Base-by-base conservation (phyloP, 2,888 invertebrate species). In the Hanleya hanleyi region DNA sequence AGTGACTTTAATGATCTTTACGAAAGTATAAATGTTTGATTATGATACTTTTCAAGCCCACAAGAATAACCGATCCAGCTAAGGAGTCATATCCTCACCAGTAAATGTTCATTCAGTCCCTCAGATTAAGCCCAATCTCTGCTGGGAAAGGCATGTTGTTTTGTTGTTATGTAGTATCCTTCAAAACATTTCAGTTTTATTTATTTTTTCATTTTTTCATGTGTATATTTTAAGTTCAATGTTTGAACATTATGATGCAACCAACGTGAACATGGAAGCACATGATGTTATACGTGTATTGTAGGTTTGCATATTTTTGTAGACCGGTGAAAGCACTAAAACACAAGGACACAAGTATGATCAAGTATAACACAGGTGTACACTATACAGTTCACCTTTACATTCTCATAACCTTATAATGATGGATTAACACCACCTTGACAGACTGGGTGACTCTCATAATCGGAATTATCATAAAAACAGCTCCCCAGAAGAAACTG, bases 231-330 rank as follows among this genome's bases (percentile, higher is more conserved):
- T 47, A 18, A 47, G 1, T 18, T 47, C 47, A 47, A 47, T n/a
- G n/a, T 47, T 18, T 47, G 18, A 22, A 47, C 18, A 47, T 22
- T n/a, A 18, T 47, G 47, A 47, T 47, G 47, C 47, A 47, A 47
- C 47, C 47, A 47, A 47, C 47, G 18, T 47, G 18, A 47, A 18
- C 47, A 47, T 47, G 47, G 47, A 47, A 47, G 47, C 47, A 47
- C 47, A 47, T 22, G 47, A 62, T 62, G 18, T 41, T 66, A 66
- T 67, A 41, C 29, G 41, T 41, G 41, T 41, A 29, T 41, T n/a
- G 29, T 37, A 66, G 32, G 32, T 66, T 18, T 37, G 36, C 32
- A 67, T 47, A 47, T 22, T 32, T 32, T 62, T 35, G 18, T 47
- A n/a, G 22, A 47, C 22, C 18, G 47, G 22, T 47, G 22, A 47